Conservation (phyloP, 2,113 vertebrate genomes). For the Cryptoleucopteryx plumbea region DNA sequence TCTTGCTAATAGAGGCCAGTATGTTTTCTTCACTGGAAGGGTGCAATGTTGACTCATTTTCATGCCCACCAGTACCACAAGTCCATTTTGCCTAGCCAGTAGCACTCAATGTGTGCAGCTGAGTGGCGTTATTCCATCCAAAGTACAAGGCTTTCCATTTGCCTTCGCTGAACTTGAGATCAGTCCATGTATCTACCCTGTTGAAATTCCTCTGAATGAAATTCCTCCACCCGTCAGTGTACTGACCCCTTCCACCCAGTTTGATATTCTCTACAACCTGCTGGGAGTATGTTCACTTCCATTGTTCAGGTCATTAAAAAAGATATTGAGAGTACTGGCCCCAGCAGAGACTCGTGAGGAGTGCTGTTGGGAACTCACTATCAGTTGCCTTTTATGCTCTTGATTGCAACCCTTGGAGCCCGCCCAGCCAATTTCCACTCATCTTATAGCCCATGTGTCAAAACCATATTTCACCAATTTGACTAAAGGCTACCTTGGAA, state of each 20-base stretch:
- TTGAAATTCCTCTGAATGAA: neutral
- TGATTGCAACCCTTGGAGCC: neutral
- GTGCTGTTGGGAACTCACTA: neutral
- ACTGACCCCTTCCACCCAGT: neutral
- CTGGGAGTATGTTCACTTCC: neutral
- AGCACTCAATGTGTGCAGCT: neutral
- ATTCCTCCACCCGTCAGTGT: neutral
- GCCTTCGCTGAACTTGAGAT: neutral
- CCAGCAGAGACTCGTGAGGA: neutral
- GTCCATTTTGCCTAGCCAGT: neutral
- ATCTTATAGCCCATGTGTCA: neutral
- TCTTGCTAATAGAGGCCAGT: neutral
- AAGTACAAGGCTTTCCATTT: neutral
- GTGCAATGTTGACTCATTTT: neutral
- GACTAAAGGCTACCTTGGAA: neutral
- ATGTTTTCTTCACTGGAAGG: neutral
- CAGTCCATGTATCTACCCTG: neutral
- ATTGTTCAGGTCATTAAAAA: neutral
- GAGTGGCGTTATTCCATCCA: neutral
- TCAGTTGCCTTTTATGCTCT: neutral
- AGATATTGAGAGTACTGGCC: neutral
- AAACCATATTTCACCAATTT: neutral
- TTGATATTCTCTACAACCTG: neutral
- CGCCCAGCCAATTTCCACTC: neutral
- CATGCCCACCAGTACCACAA: too few relatives aligned